These are phyloP conservation scores for Macaria liturata DNA, from an alignment of 2,888 invertebrate species.

Conservation along the genomic window DNA sequence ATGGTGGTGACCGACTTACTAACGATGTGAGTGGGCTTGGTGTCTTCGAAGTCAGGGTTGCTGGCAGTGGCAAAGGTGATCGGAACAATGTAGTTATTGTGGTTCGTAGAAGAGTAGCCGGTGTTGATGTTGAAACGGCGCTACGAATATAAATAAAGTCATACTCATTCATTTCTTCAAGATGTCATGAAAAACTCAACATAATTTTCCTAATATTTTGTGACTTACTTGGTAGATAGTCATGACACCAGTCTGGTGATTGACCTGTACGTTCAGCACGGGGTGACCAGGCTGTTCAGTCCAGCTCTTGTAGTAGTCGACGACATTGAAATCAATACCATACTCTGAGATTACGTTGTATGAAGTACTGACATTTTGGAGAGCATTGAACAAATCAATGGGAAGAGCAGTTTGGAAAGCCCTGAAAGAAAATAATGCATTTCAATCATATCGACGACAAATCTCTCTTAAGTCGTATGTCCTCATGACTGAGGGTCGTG, in stretches of 20 bases:
- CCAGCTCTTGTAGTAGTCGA: slow-evolving; percentile 73
- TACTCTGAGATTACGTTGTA: slow-evolving; percentile 57
- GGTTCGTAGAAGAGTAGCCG: slow-evolving; percentile 51
- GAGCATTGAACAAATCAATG: slow-evolving; percentile 70
- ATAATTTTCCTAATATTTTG: no score
- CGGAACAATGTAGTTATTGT: slow-evolving; percentile 68
- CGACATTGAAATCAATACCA: slow-evolving; percentile 59
- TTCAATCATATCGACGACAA: no score
- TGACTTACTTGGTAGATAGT: slow-evolving; percentile 67
- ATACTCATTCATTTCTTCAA: background rate
- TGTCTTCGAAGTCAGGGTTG: slow-evolving; percentile 67
- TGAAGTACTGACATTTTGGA: slow-evolving; percentile 57
- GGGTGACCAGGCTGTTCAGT: slow-evolving; percentile 85
- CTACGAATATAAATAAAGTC: slow-evolving; percentile 44
- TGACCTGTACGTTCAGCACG: slow-evolving; percentile 77
- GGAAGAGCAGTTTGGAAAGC: slow-evolving; percentile 70
- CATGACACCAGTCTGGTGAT: slow-evolving; percentile 67
- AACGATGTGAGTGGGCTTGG: slow-evolving; percentile 70
- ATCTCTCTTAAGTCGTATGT: no score
- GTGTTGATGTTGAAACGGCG: slow-evolving; percentile 78
- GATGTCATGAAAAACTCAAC: no score
- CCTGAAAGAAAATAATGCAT: slow-evolving; percentile 40
- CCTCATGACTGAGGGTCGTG: no score
- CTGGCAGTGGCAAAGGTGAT: slow-evolving; percentile 65
- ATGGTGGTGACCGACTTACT: slow-evolving; percentile 52